Evolutionary conservation across 2,113 vertebrate genomes (phyloP), one percentile per base, ranked within the genome.

Genomic region (Carassius auratus): DNA sequence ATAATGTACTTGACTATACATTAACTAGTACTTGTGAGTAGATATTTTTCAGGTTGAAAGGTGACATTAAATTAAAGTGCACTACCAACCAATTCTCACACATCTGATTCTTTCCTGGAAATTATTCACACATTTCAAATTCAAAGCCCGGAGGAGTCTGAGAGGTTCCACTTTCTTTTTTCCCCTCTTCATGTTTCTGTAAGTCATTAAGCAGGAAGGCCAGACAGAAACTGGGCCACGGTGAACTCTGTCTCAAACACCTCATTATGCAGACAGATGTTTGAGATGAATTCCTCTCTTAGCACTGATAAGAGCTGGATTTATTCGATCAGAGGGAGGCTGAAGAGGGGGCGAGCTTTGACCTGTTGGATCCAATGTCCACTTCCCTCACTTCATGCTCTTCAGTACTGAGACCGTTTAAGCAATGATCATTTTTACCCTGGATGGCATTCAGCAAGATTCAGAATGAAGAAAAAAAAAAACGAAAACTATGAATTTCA

Each of bases 181-280:
- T 19, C 62, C 30, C 42, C 83, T 85, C 26, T 66, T 45, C 50
- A 42, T 85, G 71, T 75, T 77, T 83, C 79, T 83, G 79, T 71
- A 73, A 62, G 23, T 82, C 71, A 76, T 76, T 80, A 36, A 61
- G 83, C 69, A 52, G 71, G 55, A 45, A 64, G 76, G 85, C 76
- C 12, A 57, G 59, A 69, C 55, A 87, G 61, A 87, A 64, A 62
- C 52, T 85, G 38, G 84, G 80, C 80, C 68, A 86, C 14, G 30
- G 26, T 69, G 68, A 36, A 48, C 38, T 52, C 80, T 42, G 33
- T 30, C 64, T 50, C 73, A 82, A 48, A 73, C 73, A 85, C 85
- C 66, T 87, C 79, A 82, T 86, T 81, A 87, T 74, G 86, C 61
- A 87, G 84, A 84, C 81, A 74, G 48, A 74, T 69, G 81, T 85